Conservation (phyloP, 2,888 invertebrate species). For the Andricus quercusramuli region DNA sequence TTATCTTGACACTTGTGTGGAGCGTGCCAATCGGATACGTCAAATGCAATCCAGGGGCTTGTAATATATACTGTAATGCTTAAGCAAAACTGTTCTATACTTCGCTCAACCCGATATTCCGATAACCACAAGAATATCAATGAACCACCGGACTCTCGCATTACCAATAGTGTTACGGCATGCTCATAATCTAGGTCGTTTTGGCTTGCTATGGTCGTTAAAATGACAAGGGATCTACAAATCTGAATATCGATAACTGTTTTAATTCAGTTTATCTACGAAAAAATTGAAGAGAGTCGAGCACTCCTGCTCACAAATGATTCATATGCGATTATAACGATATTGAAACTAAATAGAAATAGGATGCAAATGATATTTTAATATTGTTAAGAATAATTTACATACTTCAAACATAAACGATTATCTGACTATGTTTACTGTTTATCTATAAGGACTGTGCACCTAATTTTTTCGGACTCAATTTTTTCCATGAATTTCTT, state of each 20-base stretch:
- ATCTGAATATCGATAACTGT: not conserved
- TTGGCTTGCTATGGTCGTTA: slow-evolving; percentile 47
- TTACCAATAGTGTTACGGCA: slow-evolving; percentile 64
- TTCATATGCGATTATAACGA: not conserved
- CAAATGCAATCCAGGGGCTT: not conserved
- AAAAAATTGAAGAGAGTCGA: not conserved
- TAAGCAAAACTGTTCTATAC: not conserved
- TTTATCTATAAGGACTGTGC: too few relatives aligned
- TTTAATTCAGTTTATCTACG: not conserved
- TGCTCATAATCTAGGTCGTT: slow-evolving; percentile 63
- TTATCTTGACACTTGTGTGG: not conserved
- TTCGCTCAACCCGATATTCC: slow-evolving; percentile 40
- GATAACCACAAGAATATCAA: slow-evolving; percentile 69
- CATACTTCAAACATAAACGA: not conserved
- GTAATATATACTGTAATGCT: not conserved
- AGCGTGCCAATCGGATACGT: not conserved
- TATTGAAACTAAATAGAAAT: not conserved
- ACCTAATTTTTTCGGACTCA: too few relatives aligned
- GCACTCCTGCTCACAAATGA: not conserved
- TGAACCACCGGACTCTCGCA: slow-evolving; percentile 65
- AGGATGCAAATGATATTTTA: not conserved
- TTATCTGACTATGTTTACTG: not conserved
- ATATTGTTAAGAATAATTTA: not conserved
- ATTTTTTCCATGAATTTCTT: too few relatives aligned
- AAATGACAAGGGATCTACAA: slow-evolving; percentile 43